Percentiles rank a stretch among this genome's conserved stretches.
Evolutionary conservation across 2,888 invertebrate species (phyloP).

Genomic region (Heliconius aoede): DNA sequence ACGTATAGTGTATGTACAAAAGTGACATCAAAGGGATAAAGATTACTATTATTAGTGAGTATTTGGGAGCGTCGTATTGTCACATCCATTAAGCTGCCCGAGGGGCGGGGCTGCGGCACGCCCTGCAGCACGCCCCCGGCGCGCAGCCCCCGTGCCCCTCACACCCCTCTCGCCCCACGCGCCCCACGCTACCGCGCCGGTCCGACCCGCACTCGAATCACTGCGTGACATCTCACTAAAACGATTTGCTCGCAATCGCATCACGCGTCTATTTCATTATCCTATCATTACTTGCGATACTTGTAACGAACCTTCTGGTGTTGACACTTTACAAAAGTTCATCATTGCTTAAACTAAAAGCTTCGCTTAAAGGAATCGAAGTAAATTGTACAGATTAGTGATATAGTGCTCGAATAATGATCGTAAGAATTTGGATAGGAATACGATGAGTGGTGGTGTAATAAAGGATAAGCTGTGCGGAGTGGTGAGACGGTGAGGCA

Average conservation of each 20-base stretch:
- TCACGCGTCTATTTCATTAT: conserved; percentile 66
- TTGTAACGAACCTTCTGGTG: conserved; percentile 35
- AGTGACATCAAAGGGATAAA: conserved; percentile 60
- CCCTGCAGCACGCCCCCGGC: conserved; percentile 55
- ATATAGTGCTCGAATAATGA: conserved; percentile 38
- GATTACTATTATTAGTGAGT: conserved; percentile 71
- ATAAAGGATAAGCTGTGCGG: conserved; percentile 37
- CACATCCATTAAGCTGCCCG: conserved; percentile 77
- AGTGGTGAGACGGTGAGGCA: conserved; percentile 43
- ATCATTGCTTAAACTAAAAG: background rate
- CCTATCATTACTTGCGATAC: conserved; percentile 52
- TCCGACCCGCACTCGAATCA: conserved; percentile 42
- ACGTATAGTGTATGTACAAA: background rate
- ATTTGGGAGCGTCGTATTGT: conserved; percentile 80
- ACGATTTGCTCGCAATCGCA: conserved; percentile 79
- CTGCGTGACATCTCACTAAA: conserved; percentile 67
- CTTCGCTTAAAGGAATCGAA: background rate
- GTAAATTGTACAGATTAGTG: conserved; percentile 13
- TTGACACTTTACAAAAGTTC: conserved; percentile 6
- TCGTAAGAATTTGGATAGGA: conserved; percentile 44
- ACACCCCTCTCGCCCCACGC: conserved; percentile 47
- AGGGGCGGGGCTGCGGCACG: conserved; percentile 70
- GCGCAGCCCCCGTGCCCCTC: conserved; percentile 53
- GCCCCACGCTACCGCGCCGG: conserved; percentile 53
- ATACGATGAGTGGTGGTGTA: conserved; percentile 48